phyloP scores from a whole-genome alignment of 2,888 invertebrate species.

The Volucella zonaria region DNA sequence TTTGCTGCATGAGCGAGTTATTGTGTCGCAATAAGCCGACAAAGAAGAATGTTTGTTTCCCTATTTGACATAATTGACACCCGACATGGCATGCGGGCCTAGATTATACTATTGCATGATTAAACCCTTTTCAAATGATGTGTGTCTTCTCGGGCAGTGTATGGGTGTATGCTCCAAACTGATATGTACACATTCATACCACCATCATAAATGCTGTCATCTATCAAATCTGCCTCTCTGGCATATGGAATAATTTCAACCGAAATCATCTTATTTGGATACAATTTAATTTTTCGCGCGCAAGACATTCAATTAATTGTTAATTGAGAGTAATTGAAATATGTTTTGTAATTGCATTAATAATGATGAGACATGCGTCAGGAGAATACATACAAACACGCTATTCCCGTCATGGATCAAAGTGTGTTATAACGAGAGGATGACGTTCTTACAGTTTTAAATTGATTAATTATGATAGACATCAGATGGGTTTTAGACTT shows the following conservation, averaged over 20 bases:
- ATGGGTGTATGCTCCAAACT: not conserved
- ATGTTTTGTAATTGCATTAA: slow-evolving; percentile 83
- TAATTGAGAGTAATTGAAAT: slow-evolving; percentile 83
- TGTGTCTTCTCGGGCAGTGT: not conserved
- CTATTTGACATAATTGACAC: slow-evolving; percentile 76
- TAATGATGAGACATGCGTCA: slow-evolving; percentile 77
- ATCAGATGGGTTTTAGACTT: too few relatives aligned
- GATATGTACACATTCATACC: slow-evolving; percentile 47
- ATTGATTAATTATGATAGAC: not conserved
- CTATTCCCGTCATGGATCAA: slow-evolving; percentile 10
- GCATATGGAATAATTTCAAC: slow-evolving; percentile 63
- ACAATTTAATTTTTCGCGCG: slow-evolving; percentile 74
- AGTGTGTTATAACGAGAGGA: not conserved
- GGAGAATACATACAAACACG: slow-evolving; percentile 9
- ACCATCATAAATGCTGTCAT: slow-evolving; percentile 70
- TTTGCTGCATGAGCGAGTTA: slow-evolving; percentile 51
- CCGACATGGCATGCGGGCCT: slow-evolving; percentile 75
- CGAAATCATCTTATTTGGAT: slow-evolving; percentile 72
- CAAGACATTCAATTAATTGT: slow-evolving; percentile 81
- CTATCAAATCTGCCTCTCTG: slow-evolving; percentile 61
- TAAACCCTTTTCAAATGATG: slow-evolving; percentile 58
- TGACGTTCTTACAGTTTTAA: not conserved
- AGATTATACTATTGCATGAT: slow-evolving; percentile 49
- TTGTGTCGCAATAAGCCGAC: slow-evolving; percentile 62
- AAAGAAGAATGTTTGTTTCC: slow-evolving; percentile 67